Conservation (phyloP, 2,888 invertebrate genomes). For the Tinea pellionella region DNA sequence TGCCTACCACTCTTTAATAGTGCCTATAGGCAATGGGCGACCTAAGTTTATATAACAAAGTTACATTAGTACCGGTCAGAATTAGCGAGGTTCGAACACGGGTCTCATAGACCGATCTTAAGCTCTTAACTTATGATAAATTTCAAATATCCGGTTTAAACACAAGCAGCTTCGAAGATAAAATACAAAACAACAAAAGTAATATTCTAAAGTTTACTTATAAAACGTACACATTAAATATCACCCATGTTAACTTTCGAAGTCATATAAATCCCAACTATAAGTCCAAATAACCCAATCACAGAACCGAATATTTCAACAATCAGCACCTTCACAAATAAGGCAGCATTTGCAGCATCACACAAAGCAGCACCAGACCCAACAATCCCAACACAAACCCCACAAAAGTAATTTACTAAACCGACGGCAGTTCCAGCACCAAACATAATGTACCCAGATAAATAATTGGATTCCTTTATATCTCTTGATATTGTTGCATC, state of each 20-base stretch:
- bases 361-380: constrained; percentile 95
- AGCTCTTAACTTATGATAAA: too few relatives aligned
- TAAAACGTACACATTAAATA: neutral
- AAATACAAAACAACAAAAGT: too few relatives aligned
- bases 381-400: constrained; percentile 88
- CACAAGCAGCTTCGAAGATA: too few relatives aligned
- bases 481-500: constrained; percentile 27
- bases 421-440: constrained; percentile 92
- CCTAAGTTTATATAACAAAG: too few relatives aligned
- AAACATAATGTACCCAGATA: constrained; percentile 87
- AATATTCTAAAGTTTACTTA: neutral
- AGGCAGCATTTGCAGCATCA: constrained; percentile 91
- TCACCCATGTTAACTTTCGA: constrained; percentile 74
- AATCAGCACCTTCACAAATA: constrained; percentile 94
- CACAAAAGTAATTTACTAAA: constrained; percentile 89
- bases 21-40: too few relatives aligned
- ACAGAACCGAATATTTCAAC: constrained; percentile 96
- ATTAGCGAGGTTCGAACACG: too few relatives aligned
- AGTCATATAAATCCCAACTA: constrained; percentile 89
- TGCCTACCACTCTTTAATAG: too few relatives aligned
- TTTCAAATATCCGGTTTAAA: too few relatives aligned
- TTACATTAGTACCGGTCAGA: too few relatives aligned
- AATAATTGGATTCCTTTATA: constrained; percentile 69
- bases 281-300: constrained; percentile 93
- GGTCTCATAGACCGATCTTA: too few relatives aligned